Conservation (phyloP, 1,140 invertebrate species). For the Platyura marginata region DNA sequence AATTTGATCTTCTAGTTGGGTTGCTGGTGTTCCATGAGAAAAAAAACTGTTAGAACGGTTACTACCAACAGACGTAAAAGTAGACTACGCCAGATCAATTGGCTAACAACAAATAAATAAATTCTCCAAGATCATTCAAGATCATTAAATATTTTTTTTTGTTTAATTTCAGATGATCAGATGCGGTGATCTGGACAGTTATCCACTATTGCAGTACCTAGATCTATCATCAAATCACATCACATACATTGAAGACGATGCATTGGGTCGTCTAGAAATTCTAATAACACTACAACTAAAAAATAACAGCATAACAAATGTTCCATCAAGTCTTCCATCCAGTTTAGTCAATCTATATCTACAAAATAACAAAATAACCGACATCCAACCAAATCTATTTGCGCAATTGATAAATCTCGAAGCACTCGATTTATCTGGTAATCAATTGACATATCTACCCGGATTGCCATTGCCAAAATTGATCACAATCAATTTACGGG, state of each 20-base stretch:
- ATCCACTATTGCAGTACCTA: constrained; percentile 61
- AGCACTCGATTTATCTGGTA: constrained; percentile 31
- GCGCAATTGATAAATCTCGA: constrained; percentile 46
- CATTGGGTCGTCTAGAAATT: constrained; percentile 61
- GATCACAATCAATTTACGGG: constrained; percentile 16
- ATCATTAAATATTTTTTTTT: too few species aligned
- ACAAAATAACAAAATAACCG: constrained; percentile 38
- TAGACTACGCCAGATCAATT: not conserved
- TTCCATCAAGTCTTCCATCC: constrained; percentile 47
- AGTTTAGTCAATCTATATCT: constrained; percentile 39
- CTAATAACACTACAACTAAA: constrained; percentile 62
- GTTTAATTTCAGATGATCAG: constrained; percentile 32
- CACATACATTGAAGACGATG: constrained; percentile 62
- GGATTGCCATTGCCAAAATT: constrained; percentile 14
- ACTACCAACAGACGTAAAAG: too few species aligned
- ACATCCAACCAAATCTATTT: constrained; percentile 44
- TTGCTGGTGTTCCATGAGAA: too few species aligned
- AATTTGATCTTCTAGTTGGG: too few species aligned
- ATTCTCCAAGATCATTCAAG: too few species aligned
- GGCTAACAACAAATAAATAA: not conserved
- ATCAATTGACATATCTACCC: constrained; percentile 19
- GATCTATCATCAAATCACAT: constrained; percentile 67
- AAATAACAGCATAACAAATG: constrained; percentile 43
- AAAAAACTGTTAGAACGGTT: too few species aligned
- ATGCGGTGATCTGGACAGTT: constrained; percentile 76